Evolutionary conservation across 92 coral and sea anemone genomes (phyloP), one percentile per base, ranked within the genome.

Genomic region (Zoanthus sansibaricus): DNA sequence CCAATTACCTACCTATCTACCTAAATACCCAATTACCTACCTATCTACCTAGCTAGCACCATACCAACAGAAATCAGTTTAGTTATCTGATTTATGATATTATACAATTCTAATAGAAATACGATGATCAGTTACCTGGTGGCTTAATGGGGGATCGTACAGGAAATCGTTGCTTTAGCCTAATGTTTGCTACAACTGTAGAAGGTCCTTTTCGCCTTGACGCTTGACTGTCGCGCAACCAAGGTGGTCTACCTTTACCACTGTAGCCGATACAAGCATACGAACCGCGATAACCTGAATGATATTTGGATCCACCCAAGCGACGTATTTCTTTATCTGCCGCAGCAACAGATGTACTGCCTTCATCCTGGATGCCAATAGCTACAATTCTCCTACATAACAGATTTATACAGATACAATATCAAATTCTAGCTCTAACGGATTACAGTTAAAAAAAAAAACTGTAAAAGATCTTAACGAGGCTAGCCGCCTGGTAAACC

Each of bases 291-390:
- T 42, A 80, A 1, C 74, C 85, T 10, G 56, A 47, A 18, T 4
- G 9, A 75, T 20, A 80, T 20, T 21, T 64, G 44, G 44, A 45
- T 66, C 85, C 85, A 66, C 85, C 85, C 37, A 80, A 46, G 74
- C 85, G 85, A 31, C 58, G 55, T 45, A 80, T 80, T 25, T 80
- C 85, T 17, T 80, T 66, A 44, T 64, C 7, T n/a, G 85, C 85
- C 17, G 4, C 12, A 8, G 42, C 5, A 45, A 80, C 14, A 66
- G 44, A 66, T 46, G 33, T 71, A 45, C 85, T 80, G 5, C 85
- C 85, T 20, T 80, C 85, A 48, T 80, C 85, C 64, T 80, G 85
- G 18, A 66, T 71, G 20, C 75, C 72, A 17, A 80, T 5, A 12
- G 73, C 59, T 45, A 80, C 74, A 46, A 80, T 80, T 66, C 49